Percentiles rank a stretch among this genome's conserved stretches.
Conservation (phyloP, 2,797 vertebrate species). For the Sandelia bainsii region DNA sequence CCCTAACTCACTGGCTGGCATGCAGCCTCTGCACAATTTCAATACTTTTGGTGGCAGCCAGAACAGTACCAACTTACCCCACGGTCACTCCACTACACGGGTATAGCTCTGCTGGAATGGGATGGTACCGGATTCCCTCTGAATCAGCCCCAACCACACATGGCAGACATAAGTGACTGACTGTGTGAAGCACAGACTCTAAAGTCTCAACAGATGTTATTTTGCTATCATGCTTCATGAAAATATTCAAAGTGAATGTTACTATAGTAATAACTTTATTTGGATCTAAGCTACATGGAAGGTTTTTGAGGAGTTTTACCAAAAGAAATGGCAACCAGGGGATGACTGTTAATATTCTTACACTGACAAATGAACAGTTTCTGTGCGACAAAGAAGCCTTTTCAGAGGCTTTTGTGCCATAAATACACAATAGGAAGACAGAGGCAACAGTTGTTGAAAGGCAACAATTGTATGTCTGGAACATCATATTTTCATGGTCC, state of each 20-base stretch:
- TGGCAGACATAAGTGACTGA: slow-evolving; percentile 41
- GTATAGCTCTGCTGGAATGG: slow-evolving; percentile 88
- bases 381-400: slow-evolving; percentile 72
- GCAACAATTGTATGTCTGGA: slow-evolving; percentile 58
- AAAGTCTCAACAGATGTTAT: slow-evolving; percentile 78
- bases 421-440: slow-evolving; percentile 68
- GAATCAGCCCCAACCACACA: slow-evolving; percentile 20
- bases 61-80: slow-evolving; percentile 96
- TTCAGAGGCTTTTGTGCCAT: slow-evolving; percentile 84
- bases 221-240: slow-evolving; percentile 87
- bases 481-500: slow-evolving; percentile 64
- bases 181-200: slow-evolving; percentile 68
- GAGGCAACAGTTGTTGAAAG: slow-evolving; percentile 38
- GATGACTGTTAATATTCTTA: slow-evolving; percentile 59
- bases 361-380: slow-evolving; percentile 29
- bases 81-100: slow-evolving; percentile 95
- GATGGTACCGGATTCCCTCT: slow-evolving; percentile 2
- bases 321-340: slow-evolving; percentile 68
- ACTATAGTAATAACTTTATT: slow-evolving; percentile 80
- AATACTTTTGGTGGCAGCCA: slow-evolving; percentile 93
- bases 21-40: slow-evolving; percentile 96
- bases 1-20: slow-evolving; percentile 91
- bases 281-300: slow-evolving; percentile 76
- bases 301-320: slow-evolving; percentile 69
- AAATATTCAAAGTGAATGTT: slow-evolving; percentile 86